Evolutionary conservation across 2,797 vertebrate species (phyloP).

Genomic region (Darevskia nairensis): DNA sequence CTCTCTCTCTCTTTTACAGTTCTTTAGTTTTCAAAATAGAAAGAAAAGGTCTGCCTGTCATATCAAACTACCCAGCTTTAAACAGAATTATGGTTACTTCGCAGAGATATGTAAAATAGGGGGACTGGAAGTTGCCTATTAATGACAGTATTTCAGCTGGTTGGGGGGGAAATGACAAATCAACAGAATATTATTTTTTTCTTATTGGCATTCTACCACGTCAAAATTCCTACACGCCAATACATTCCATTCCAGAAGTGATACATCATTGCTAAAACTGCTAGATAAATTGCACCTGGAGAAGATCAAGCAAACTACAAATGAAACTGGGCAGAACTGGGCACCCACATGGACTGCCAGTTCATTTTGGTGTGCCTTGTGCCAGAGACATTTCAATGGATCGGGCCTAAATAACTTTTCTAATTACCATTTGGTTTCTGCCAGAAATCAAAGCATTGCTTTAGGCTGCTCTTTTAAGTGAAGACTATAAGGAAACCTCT

Average conservation of each 20-base stretch:
- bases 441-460: neutral
- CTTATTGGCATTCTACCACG: neutral
- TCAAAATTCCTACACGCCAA: neutral
- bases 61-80: neutral
- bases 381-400: neutral
- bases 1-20: neutral
- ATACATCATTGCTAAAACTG: neutral
- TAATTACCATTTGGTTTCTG: neutral
- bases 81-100: neutral
- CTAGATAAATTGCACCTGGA: neutral
- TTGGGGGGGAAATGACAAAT: neutral
- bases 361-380: neutral
- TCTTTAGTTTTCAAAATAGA: neutral
- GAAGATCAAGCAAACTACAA: neutral
- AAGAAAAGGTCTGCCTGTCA: slow-evolving; percentile 1
- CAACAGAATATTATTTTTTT: neutral
- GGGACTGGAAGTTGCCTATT: neutral
- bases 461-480: neutral
- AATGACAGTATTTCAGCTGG: neutral
- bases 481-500: neutral
- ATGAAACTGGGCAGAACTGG: neutral
- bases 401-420: neutral
- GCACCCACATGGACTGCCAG: neutral
- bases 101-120: neutral
- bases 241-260: neutral